Percentiles rank a stretch among this genome's conserved stretches.
These are phyloP conservation scores for Peromyscus nudipes DNA, from an alignment of 2,797 vertebrate species.

Conservation along the genomic window DNA sequence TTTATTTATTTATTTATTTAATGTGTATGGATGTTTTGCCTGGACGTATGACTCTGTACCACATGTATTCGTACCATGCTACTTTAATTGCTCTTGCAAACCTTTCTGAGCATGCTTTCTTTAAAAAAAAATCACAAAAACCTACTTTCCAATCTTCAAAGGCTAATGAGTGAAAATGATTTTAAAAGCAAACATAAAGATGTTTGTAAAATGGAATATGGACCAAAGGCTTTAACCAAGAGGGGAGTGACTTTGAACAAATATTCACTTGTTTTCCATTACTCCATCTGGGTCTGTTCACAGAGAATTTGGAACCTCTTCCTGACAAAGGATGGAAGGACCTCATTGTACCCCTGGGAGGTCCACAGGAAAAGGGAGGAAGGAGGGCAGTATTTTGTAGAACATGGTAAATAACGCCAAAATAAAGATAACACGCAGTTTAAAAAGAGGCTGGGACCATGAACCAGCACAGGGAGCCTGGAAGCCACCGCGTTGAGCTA, in stretches of 20 bases:
- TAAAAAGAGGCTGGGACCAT: not conserved
- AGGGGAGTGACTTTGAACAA: conserved; percentile 23
- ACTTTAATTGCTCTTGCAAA: conserved; percentile 59
- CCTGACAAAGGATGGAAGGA: conserved; percentile 11
- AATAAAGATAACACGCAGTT: conserved; percentile 12
- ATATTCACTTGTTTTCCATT: conserved; percentile 21
- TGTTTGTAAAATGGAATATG: conserved; percentile 23
- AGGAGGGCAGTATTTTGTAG: not conserved
- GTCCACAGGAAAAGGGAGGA: conserved; percentile 50
- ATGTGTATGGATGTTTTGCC: not conserved
- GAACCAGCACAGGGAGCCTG: not conserved
- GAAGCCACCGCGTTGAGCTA: not conserved
- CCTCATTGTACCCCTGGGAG: not conserved
- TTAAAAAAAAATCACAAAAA: not conserved
- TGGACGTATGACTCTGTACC: not conserved
- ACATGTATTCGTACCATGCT: not conserved
- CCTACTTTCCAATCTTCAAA: conserved; percentile 31
- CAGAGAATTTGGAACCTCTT: conserved; percentile 36
- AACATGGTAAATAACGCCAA: conserved; percentile 8
- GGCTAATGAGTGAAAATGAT: conserved; percentile 1
- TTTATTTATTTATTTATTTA: not conserved
- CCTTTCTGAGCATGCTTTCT: conserved; percentile 36
- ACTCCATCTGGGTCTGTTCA: not conserved
- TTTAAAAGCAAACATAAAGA: conserved; percentile 48
- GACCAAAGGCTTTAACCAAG: not conserved